phyloP scores from a whole-genome alignment of 2,797 vertebrate genomes.

The Manis crassicaudata region DNA sequence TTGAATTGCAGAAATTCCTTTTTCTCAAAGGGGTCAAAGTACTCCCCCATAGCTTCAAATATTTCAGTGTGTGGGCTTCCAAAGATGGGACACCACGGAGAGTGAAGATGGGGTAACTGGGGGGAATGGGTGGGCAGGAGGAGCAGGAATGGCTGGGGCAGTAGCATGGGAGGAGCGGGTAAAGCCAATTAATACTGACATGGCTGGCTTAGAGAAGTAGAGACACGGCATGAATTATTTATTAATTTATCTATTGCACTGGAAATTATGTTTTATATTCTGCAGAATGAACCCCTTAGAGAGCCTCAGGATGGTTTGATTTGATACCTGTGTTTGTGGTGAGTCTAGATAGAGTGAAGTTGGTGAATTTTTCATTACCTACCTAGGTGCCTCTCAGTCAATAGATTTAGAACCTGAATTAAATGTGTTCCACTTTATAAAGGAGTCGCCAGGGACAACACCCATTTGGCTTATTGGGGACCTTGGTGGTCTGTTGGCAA shows the following conservation, averaged over 20 bases:
- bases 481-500: slow-evolving; percentile 52
- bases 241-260: background rate
- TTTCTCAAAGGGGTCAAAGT: background rate
- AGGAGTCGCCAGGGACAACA: slow-evolving; percentile 35
- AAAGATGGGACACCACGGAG: background rate
- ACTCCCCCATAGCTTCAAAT: background rate
- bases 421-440: slow-evolving; percentile 41
- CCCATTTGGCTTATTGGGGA: background rate
- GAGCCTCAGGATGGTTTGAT: background rate
- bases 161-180: fast-evolving
- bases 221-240: background rate
- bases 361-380: slow-evolving; percentile 68
- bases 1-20: background rate
- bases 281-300: slow-evolving; percentile 5
- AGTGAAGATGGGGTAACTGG: background rate
- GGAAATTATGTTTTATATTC: background rate
- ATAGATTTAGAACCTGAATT: slow-evolving; percentile 72
- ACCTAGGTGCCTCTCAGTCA: slow-evolving; percentile 23
- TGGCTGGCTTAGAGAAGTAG: background rate
- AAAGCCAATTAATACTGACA: too few relatives aligned
- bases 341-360: slow-evolving; percentile 13
- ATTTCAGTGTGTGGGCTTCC: background rate
- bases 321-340: background rate
- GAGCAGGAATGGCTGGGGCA: fast-evolving
- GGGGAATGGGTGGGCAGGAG: background rate